phyloP scores from a whole-genome alignment of 2,797 vertebrate genomes.

The Myripristis murdjan region DNA sequence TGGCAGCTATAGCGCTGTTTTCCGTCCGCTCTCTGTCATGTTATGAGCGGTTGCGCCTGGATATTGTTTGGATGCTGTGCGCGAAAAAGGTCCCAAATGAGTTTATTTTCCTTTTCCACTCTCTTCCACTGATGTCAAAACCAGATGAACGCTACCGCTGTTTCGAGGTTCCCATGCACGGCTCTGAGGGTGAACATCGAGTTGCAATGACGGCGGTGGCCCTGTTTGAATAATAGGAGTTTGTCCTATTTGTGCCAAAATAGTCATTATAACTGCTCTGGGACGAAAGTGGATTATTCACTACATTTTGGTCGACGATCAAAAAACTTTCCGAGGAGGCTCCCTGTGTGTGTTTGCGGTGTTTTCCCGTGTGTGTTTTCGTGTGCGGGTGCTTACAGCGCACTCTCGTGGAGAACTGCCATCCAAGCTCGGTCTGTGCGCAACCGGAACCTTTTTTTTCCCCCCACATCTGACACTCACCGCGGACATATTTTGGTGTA shows the following conservation, averaged over 20 bases:
- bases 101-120: conserved; percentile 51
- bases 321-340: background rate
- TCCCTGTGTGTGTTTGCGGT: too few species aligned
- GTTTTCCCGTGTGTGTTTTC: background rate
- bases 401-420: conserved; percentile 43
- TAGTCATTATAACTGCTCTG: background rate
- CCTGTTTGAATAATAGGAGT: too few species aligned
- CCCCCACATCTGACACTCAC: accelerated
- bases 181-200: background rate
- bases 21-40: conserved; percentile 4
- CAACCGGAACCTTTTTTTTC: conserved; percentile 61
- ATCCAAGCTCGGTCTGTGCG: background rate
- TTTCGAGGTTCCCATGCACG: conserved; percentile 1
- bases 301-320: background rate
- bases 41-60: conserved; percentile 41
- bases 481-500: conserved; percentile 75
- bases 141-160: conserved; percentile 28
- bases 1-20: background rate
- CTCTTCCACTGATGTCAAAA: conserved; percentile 60
- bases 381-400: conserved; percentile 5
- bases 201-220: too few species aligned
- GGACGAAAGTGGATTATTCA: too few species aligned
- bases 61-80: conserved; percentile 47
- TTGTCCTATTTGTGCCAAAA: too few species aligned
- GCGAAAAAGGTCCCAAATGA: conserved; percentile 36